Evolutionary conservation across 2,113 vertebrate species (phyloP).

Genomic region (Neotragus moschatus): DNA sequence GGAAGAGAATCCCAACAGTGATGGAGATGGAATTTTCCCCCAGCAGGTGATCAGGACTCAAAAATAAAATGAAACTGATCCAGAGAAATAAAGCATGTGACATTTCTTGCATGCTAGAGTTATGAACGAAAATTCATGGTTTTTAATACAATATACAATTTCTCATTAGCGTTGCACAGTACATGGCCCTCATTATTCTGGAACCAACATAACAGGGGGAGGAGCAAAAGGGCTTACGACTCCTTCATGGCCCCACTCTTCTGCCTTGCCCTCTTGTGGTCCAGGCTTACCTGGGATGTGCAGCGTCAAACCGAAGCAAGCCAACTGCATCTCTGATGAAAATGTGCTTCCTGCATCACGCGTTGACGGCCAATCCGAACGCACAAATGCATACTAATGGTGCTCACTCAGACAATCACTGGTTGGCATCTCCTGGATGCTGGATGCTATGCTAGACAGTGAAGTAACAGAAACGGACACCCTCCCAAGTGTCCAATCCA

Average conservation of each 20-base stretch:
- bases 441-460: neutral
- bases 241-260: neutral
- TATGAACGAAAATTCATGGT: neutral
- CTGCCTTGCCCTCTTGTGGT: neutral
- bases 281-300: neutral
- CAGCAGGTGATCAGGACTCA: neutral
- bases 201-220: neutral
- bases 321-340: neutral
- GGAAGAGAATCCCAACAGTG: neutral
- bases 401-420: neutral
- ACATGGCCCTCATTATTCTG: neutral
- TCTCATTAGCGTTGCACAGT: neutral
- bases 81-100: constrained; percentile 32
- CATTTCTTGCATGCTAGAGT: neutral
- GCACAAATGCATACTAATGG: neutral
- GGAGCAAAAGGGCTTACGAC: neutral
- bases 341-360: neutral
- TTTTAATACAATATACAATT: neutral
- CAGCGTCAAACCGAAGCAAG: neutral
- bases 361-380: neutral
- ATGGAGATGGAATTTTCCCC: neutral
- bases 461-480: neutral
- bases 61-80: constrained; percentile 1
- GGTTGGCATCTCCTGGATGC: neutral
- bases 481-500: neutral